These are phyloP conservation scores for Lysandra coridon DNA, from an alignment of 2,888 invertebrate species.

Conservation along the genomic window DNA sequence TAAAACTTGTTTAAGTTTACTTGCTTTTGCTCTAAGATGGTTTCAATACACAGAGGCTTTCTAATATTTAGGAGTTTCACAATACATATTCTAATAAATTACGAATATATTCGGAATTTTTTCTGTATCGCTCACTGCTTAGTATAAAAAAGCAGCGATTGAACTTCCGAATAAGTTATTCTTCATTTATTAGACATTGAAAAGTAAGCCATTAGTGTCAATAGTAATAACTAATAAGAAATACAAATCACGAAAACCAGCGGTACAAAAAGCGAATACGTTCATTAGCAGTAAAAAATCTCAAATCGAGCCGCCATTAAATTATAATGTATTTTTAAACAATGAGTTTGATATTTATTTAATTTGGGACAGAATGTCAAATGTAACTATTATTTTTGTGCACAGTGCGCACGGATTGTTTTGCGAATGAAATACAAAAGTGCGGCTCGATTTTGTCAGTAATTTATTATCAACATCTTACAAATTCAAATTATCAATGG, in stretches of 20 bases:
- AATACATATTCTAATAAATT: background rate
- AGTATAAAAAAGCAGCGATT: background rate
- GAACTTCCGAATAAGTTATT: background rate
- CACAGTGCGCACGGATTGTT: background rate
- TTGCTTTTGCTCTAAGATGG: background rate
- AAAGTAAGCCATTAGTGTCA: background rate
- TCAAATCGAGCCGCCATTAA: slow-evolving; percentile 47
- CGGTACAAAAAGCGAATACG: slow-evolving; percentile 60
- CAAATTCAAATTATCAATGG: background rate
- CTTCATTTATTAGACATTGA: background rate
- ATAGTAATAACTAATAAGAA: background rate
- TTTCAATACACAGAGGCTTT: background rate
- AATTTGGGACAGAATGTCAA: background rate
- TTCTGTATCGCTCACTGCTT: no score
- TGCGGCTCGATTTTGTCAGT: slow-evolving; percentile 8
- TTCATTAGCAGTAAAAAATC: slow-evolving; percentile 54
- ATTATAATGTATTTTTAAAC: slow-evolving; percentile 9
- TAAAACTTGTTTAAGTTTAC: background rate
- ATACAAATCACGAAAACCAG: slow-evolving; percentile 26
- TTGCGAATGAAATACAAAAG: background rate
- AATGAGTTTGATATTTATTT: background rate
- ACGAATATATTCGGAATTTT: background rate
- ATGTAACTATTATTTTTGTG: background rate
- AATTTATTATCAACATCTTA: slow-evolving; percentile 17
- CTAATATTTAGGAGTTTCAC: background rate